Percentiles rank a stretch among this genome's conserved stretches.
Conservation (phyloP, 2,797 vertebrate species). For the Rhinoraja longicauda region DNA sequence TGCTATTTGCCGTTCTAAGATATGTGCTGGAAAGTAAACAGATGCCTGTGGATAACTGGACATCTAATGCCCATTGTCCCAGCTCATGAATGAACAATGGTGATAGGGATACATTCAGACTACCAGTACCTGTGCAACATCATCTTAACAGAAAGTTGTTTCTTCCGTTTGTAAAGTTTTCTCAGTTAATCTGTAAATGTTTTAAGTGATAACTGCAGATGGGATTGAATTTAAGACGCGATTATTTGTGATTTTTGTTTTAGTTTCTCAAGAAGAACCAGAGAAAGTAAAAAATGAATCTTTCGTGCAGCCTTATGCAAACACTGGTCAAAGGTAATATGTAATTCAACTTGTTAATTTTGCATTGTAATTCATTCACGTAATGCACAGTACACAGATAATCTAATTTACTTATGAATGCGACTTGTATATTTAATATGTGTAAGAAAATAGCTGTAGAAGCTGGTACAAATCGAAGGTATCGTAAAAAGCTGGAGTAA, state of each 20-base stretch:
- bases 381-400: background rate
- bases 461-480: no score
- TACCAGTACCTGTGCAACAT: background rate
- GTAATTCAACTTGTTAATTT: conserved; percentile 20
- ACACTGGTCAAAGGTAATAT: conserved; percentile 61
- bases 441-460: no score
- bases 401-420: background rate
- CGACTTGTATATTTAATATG: background rate
- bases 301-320: conserved; percentile 58
- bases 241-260: conserved; percentile 42
- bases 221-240: conserved; percentile 8
- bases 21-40: background rate
- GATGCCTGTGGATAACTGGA: background rate
- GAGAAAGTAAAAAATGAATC: conserved; percentile 58
- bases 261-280: conserved; percentile 57
- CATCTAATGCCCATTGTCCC: background rate
- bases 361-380: background rate
- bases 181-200: background rate
- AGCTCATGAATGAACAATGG: background rate
- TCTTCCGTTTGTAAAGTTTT: no score
- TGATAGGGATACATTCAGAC: background rate
- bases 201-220: background rate
- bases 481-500: no score
- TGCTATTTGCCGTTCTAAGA: background rate
- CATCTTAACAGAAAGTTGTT: background rate